Evolutionary conservation across 2,113 vertebrate genomes (phyloP), one percentile per base, ranked within the genome.

Genomic region (Seriola quinqueradiata): DNA sequence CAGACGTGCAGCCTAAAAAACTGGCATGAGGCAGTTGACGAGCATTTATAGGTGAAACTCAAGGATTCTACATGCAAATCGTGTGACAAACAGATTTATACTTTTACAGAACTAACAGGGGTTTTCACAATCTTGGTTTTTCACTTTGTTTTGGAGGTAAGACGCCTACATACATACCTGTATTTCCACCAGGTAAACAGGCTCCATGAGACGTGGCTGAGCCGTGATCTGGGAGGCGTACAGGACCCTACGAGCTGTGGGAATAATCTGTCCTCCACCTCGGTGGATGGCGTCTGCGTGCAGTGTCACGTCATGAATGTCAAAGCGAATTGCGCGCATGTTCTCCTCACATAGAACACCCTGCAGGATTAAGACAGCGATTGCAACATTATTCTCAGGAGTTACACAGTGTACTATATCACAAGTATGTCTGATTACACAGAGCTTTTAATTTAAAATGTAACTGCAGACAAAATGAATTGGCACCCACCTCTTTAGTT

Each of bases 211-310:
- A 48, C 97, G 93, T 0, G 97, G 97, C 93, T 97, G 93, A 4
- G 97, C 97, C 0, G 97, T 98, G 58, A 99, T 95, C 93, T 98
- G 96, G 0, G 96, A 97, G 81, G 97, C 97, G 0, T 98, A 99
- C 19, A 99, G 95, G 83, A 97, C 97, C 55, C 96, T 94, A 42
- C 97, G 95, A 0, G 97, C 97, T 0, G 97, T 98, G 80, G 97
- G 97, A 72, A 99, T 99, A 92, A 99, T 99, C 94, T 99, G 97
- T n/a, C 97, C 97, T 0, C 97, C 97, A 0, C 97, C 97, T 0
- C 97, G 97, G 90, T 99, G 98, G 90, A 98, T 99, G 82, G 97
- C 97, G 0, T 99, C 97, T 0, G 97, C 94, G 0, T 99, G 97
- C 85, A 99, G 94, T 0, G 97, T 98, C 44, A 98, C 97, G 0